A percentile compares a stretch with the other conserved stretches of the same genome.
Conservation (phyloP, 2,797 vertebrate genomes). For the Oophaga sylvatica region DNA sequence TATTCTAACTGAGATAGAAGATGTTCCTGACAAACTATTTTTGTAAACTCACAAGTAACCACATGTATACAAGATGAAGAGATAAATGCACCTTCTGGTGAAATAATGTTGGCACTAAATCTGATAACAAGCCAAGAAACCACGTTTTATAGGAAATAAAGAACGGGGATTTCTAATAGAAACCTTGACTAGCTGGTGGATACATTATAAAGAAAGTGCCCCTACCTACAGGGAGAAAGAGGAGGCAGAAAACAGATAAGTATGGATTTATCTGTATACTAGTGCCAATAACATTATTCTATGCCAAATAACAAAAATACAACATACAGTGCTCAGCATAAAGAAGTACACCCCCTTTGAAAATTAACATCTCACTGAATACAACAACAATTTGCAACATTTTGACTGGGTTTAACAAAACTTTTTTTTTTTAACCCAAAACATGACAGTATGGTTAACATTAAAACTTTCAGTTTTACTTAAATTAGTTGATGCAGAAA, state of each 20-base stretch:
- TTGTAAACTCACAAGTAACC: background rate
- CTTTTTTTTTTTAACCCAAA: too few relatives aligned
- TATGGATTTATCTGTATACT: background rate
- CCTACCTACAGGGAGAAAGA: too few relatives aligned
- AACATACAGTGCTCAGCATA: too few relatives aligned
- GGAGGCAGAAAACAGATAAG: background rate
- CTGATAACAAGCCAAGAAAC: background rate
- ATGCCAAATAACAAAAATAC: too few relatives aligned
- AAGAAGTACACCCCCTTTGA: too few relatives aligned
- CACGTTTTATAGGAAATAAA: background rate
- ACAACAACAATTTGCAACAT: too few relatives aligned
- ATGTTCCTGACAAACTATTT: background rate
- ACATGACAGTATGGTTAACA: too few relatives aligned
- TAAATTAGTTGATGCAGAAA: too few relatives aligned
- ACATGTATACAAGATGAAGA: background rate
- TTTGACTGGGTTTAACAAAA: too few relatives aligned
- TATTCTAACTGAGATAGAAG: background rate
- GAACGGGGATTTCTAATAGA: background rate
- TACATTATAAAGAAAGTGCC: background rate
- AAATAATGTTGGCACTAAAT: constrained; percentile 3
- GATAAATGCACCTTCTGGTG: background rate
- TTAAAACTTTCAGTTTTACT: too few relatives aligned
- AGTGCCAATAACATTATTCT: background rate
- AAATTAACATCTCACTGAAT: too few relatives aligned
- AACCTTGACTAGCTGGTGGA: background rate